These are phyloP conservation scores for Polydesmus complanatus DNA, from an alignment of 2,888 invertebrate species.

Conservation along the genomic window DNA sequence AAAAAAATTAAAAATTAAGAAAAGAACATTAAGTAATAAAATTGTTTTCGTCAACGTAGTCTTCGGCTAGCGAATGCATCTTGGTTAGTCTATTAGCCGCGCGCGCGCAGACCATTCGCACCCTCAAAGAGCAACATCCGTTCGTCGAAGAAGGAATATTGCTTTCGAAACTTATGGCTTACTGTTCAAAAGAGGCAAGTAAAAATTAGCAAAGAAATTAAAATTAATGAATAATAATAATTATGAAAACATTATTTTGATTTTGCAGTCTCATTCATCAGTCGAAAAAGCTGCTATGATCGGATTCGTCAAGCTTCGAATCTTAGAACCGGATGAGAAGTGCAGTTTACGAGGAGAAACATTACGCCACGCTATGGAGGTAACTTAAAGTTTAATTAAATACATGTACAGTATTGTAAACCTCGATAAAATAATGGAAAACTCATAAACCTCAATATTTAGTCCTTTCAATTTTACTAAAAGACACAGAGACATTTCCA, in stretches of 20 bases:
- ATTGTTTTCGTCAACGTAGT: slow-evolving; percentile 42
- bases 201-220: neutral
- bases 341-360: slow-evolving; percentile 67
- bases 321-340: slow-evolving; percentile 72
- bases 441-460: no score
- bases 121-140: slow-evolving; percentile 68
- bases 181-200: slow-evolving; percentile 36
- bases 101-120: slow-evolving; percentile 70
- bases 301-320: slow-evolving; percentile 74
- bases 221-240: slow-evolving; percentile 12
- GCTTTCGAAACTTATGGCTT: slow-evolving; percentile 79
- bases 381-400: neutral
- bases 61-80: slow-evolving; percentile 90
- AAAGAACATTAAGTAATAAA: neutral
- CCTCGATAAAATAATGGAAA: no score
- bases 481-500: no score
- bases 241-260: slow-evolving; percentile 39
- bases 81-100: slow-evolving; percentile 85
- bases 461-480: no score
- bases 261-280: slow-evolving; percentile 79
- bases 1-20: neutral
- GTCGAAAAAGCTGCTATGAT: slow-evolving; percentile 92
- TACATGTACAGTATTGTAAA: no score
- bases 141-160: slow-evolving; percentile 79
- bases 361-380: slow-evolving; percentile 48